These are phyloP conservation scores for Babylonia areolata DNA, from an alignment of 1,140 invertebrate genomes.

Conservation along the genomic window DNA sequence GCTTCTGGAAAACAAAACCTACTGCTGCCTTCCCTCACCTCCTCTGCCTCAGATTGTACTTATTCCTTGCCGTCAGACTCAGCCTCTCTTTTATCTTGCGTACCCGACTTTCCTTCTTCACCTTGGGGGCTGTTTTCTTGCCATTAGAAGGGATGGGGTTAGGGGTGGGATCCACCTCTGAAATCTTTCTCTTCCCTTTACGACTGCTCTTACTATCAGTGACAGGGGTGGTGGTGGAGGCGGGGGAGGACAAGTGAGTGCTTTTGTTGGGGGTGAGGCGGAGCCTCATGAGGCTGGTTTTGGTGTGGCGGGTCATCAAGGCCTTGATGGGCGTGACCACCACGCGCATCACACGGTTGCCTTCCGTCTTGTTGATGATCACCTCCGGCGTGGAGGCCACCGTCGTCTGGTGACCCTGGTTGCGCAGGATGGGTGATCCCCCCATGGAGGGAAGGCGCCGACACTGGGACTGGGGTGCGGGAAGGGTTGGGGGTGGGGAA, in stretches of 20 bases:
- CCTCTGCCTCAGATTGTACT: constrained; percentile 6
- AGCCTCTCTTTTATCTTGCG: not conserved
- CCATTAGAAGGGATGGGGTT: not conserved
- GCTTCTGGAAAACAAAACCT: not conserved
- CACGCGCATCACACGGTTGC: constrained; percentile 58
- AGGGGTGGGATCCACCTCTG: not conserved
- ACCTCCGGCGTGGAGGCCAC: constrained; percentile 22
- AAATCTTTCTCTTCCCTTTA: constrained; percentile 23
- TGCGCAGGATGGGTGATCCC: not conserved
- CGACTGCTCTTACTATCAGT: not conserved
- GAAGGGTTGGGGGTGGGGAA: not conserved
- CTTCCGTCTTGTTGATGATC: constrained; percentile 32
- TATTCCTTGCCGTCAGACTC: not conserved
- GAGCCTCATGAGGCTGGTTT: constrained; percentile 61
- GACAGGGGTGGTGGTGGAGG: not conserved
- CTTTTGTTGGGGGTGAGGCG: constrained; percentile 52
- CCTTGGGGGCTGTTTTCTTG: not conserved
- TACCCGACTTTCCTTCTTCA: not conserved
- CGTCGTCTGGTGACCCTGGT: not conserved
- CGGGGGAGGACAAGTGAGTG: not conserved
- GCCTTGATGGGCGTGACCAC: constrained; percentile 59
- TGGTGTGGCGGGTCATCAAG: constrained; percentile 58
- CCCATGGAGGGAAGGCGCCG: not conserved
- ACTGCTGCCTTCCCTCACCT: not conserved
- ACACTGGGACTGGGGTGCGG: not conserved